Base-by-base conservation (phyloP, 2,888 invertebrate genomes). In the Xanthia icteritia region DNA sequence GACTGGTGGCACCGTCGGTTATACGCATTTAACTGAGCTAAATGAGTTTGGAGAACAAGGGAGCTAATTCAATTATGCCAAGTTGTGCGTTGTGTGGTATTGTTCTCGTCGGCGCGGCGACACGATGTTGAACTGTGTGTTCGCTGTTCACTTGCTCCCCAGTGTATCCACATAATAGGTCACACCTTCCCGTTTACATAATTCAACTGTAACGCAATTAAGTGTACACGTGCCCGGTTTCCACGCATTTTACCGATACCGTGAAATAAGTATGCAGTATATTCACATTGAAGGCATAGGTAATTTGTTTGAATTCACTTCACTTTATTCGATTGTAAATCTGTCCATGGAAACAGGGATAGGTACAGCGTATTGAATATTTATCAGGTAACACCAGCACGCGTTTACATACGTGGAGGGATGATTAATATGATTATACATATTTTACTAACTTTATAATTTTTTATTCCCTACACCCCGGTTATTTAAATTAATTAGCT, bases 11-110 rank as follows among this genome's bases (percentile, higher is more conserved):
- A 80, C 77, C 45, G 75, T 60, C 82, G 76, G 79, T 83, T 88
- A 79, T 84, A 86, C 87, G 73, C 74, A 83, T 88, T 88, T 83
- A 83, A 84, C 84, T 70, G 81, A 73, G 81, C 81, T 85, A 89
- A 90, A 88, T 84, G 85, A 86, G 84, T 89, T 89, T 86, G 61
- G 77, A 69, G 87, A 89, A 88, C 87, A 83, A 85, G 85, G 84
- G 76, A 83, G 84, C 78, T 89, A 85, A 89, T 88, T 89, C 76
- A 85, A 89, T 89, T 89, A 89, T 73, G 73, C 68, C 72, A 69
- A 83, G 76, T 79, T 81, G 72, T 76, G 86, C 64, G 80, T 60
- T n/a, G 77, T 63, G 79, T 13, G 77, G 80, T 80, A 71, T 70
- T 82, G 83, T 89, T 81, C 72, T 72, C 78, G 70, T 72, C 77